A percentile compares a stretch with the other conserved stretches of the same genome.
phyloP scores from a whole-genome alignment of 2,797 vertebrate species.

The Chromobotia macracanthus region DNA sequence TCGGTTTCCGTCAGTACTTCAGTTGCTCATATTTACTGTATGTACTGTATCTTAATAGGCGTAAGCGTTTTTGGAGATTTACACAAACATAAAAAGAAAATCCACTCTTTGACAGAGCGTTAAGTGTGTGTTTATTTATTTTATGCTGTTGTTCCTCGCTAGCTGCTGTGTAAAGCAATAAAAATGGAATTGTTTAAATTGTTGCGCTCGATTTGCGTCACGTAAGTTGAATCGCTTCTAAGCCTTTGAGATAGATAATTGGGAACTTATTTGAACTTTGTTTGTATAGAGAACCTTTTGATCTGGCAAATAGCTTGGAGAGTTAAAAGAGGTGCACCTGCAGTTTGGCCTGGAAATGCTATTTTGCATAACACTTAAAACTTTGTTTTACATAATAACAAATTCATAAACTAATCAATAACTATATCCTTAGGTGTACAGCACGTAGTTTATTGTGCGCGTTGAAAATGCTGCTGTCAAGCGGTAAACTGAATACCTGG shows the following conservation, averaged over 20 bases:
- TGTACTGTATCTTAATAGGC: neutral
- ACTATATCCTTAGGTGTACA: neutral
- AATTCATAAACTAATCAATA: neutral
- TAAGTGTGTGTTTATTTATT: neutral
- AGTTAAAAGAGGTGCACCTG: neutral
- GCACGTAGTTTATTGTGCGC: constrained; percentile 22
- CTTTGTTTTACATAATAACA: neutral
- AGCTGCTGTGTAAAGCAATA: too few relatives aligned
- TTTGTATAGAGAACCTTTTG: neutral
- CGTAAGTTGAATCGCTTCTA: neutral
- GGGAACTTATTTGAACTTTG: neutral
- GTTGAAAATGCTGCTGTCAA: constrained; percentile 43
- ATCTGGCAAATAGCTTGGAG: neutral
- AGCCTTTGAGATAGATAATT: neutral
- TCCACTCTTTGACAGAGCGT: constrained; percentile 4
- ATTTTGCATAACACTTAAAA: neutral
- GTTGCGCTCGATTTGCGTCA: neutral
- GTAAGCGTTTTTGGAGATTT: constrained; percentile 26
- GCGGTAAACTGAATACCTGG: constrained; percentile 40
- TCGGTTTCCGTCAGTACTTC: neutral
- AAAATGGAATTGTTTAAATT: neutral
- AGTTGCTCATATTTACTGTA: neutral
- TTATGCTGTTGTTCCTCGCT: neutral
- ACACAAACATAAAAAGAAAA: neutral
- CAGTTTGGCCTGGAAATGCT: neutral